Conservation (phyloP, 2,797 vertebrate species). For the Cossypha heuglini region DNA sequence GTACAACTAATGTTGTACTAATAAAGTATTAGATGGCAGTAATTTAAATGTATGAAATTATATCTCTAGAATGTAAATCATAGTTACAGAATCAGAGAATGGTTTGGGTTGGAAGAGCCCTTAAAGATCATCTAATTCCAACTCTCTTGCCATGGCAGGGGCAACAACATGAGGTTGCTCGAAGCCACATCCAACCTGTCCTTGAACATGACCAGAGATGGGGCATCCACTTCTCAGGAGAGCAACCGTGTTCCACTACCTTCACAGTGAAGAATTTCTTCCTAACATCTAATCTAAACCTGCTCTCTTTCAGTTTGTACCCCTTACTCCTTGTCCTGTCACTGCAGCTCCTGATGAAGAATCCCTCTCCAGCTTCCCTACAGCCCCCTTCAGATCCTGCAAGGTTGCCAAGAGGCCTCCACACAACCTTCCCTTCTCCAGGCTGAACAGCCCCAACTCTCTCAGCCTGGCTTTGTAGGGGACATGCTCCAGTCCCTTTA, state of each 20-base stretch:
- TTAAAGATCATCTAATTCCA: no score
- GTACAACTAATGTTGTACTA: not conserved
- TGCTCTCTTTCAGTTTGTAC: not conserved
- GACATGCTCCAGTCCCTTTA: not conserved
- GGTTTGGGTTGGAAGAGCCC: no score
- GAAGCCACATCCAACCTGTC: no score
- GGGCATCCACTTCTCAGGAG: no score
- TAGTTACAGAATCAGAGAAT: not conserved
- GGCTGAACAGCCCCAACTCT: not conserved
- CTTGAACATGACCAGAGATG: no score
- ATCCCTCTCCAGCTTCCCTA: not conserved
- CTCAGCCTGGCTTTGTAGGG: not conserved
- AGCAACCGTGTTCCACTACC: no score
- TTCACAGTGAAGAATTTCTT: no score
- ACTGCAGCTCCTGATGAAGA: not conserved
- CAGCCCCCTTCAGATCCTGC: not conserved
- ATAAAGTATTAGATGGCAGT: not conserved
- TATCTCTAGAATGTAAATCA: not conserved
- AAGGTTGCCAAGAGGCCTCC: not conserved
- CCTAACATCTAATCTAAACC: not conserved
- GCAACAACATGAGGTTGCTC: no score
- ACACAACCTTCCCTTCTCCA: not conserved
- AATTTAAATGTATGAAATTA: not conserved
- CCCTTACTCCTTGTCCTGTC: fast-evolving
- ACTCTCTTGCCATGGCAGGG: no score